Conservation (phyloP, 2,888 invertebrate genomes). For the Dicyrtoma fusca region DNA sequence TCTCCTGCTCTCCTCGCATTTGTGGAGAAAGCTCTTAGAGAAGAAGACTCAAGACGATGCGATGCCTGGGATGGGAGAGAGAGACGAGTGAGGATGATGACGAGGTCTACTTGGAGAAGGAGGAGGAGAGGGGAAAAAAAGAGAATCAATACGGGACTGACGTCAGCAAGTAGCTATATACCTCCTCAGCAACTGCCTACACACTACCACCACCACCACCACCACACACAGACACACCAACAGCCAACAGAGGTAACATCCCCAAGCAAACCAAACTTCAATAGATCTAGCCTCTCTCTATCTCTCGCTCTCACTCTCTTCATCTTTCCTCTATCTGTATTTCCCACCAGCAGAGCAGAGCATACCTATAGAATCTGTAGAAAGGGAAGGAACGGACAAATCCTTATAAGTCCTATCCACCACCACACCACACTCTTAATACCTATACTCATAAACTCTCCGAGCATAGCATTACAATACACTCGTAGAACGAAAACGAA, state of each 20-base stretch:
- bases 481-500: too few species aligned
- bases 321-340: slow-evolving; percentile 3
- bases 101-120: not conserved
- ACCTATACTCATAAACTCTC: too few species aligned
- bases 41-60: not conserved
- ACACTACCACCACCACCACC: slow-evolving; percentile 5
- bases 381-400: too few species aligned
- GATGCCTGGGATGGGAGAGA: not conserved
- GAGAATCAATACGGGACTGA: slow-evolving; percentile 54
- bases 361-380: too few species aligned
- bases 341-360: too few species aligned
- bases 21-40: too few species aligned
- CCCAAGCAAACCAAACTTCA: not conserved
- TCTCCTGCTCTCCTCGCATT: too few species aligned
- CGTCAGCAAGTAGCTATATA: slow-evolving; percentile 47
- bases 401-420: too few species aligned
- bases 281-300: not conserved
- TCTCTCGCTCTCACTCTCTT: not conserved
- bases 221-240: not conserved
- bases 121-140: slow-evolving; percentile 28
- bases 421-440: too few species aligned
- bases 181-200: slow-evolving; percentile 43
- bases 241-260: not conserved
- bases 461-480: too few species aligned
- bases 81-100: not conserved